phyloP scores from a whole-genome alignment of 2,888 invertebrate species.

The Rapana venosa region DNA sequence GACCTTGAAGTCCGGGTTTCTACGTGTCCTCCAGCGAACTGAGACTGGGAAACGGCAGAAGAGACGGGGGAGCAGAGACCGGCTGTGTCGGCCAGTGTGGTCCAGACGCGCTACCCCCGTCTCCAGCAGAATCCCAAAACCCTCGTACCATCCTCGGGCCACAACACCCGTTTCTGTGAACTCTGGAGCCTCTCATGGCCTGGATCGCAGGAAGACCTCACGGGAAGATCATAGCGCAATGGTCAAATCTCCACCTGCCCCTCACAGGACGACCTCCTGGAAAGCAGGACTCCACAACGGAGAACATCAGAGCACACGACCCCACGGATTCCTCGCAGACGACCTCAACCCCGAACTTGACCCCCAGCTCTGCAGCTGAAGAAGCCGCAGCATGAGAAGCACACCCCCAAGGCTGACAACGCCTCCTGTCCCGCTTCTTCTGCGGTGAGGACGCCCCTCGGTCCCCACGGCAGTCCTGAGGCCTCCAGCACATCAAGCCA shows the following conservation, averaged over 20 bases:
- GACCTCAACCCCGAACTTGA: background rate
- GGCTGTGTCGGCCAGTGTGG: background rate
- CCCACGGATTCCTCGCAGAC: constrained; percentile 20
- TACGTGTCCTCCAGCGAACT: background rate
- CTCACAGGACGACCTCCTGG: background rate
- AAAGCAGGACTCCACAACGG: background rate
- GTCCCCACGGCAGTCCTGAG: constrained; percentile 3
- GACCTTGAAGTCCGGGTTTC: background rate
- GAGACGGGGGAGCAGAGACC: background rate
- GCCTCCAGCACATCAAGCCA: background rate
- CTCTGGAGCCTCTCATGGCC: background rate
- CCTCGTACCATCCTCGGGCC: constrained; percentile 44
- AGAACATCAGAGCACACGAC: background rate
- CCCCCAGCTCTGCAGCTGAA: constrained; percentile 56
- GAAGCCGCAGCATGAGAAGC: constrained; percentile 61
- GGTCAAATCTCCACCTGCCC: background rate
- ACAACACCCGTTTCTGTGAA: constrained; percentile 36
- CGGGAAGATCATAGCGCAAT: background rate
- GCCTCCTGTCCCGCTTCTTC: background rate
- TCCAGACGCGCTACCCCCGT: constrained; percentile 43
- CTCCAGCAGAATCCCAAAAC: constrained; percentile 52
- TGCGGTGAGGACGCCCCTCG: background rate
- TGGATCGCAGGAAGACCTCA: background rate
- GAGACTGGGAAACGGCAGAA: background rate
- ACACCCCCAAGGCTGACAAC: constrained; percentile 59